A percentile compares a stretch with the other conserved stretches of the same genome.
Evolutionary conservation across 1,140 invertebrate species (phyloP).

Genomic region (Onthophagus taurus): DNA sequence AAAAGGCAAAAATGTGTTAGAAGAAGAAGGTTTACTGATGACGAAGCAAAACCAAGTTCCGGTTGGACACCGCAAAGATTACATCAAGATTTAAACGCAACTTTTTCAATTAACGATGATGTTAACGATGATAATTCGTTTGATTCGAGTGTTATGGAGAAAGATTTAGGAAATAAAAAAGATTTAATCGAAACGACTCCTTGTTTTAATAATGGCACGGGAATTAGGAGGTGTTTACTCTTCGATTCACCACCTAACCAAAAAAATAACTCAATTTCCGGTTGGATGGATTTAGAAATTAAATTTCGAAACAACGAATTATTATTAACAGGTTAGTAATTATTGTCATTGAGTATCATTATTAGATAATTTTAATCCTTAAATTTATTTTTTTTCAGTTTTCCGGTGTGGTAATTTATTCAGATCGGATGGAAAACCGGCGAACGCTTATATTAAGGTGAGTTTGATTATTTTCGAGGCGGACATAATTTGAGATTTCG

Average conservation of each 20-base stretch:
- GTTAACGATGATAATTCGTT: constrained; percentile 19
- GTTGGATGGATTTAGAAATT: constrained; percentile 24
- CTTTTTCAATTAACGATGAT: background rate
- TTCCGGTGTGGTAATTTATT: constrained; percentile 40
- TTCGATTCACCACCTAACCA: constrained; percentile 24
- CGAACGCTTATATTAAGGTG: constrained; percentile 46
- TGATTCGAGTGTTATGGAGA: constrained; percentile 10
- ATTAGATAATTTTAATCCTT: background rate
- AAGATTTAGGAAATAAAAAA: background rate
- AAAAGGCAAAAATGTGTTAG: constrained; percentile 33
- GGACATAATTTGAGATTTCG: background rate
- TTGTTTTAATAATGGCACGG: background rate
- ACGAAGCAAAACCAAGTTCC: constrained; percentile 12
- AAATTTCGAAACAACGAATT: constrained; percentile 17
- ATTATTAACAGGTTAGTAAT: constrained; percentile 27
- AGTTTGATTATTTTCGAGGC: constrained; percentile 11
- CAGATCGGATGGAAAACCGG: constrained; percentile 33
- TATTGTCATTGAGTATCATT: constrained; percentile 5
- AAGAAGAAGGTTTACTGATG: constrained; percentile 21
- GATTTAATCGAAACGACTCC: background rate
- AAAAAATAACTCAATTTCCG: constrained; percentile 2
- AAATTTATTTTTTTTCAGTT: constrained; percentile 32
- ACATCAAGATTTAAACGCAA: background rate
- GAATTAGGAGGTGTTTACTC: constrained; percentile 22
- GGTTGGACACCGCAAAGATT: background rate